Conservation (phyloP, 2,797 vertebrate species). For the Lophius americanus region DNA sequence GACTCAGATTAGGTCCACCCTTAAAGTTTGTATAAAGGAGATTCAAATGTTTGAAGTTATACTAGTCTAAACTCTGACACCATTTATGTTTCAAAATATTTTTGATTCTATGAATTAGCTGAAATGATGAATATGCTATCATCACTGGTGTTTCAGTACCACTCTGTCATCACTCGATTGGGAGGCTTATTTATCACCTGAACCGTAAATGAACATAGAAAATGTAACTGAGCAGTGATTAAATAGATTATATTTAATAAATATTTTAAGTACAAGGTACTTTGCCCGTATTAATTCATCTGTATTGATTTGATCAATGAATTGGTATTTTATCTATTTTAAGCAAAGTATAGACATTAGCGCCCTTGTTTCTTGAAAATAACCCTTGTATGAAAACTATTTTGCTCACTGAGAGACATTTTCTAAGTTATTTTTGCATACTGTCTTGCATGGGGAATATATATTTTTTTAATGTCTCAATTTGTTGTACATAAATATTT, state of each 20-base stretch:
- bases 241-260: slow-evolving; percentile 57
- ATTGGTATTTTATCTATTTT: slow-evolving; percentile 70
- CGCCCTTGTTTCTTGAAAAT: slow-evolving; percentile 66
- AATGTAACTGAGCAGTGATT: slow-evolving; percentile 38
- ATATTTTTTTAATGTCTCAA: slow-evolving; percentile 77
- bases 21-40: slow-evolving; percentile 12
- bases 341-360: slow-evolving; percentile 52
- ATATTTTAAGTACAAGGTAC: slow-evolving; percentile 71
- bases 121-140: slow-evolving; percentile 28
- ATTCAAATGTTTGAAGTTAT: slow-evolving; percentile 35
- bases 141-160: slow-evolving; percentile 46
- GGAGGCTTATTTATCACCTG: slow-evolving; percentile 46
- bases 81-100: slow-evolving; percentile 52
- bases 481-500: slow-evolving; percentile 75
- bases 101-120: slow-evolving; percentile 72
- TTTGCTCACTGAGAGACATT: slow-evolving; percentile 79
- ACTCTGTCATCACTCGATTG: slow-evolving; percentile 41
- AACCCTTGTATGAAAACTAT: slow-evolving; percentile 75
- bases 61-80: slow-evolving; percentile 38
- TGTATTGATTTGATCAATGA: slow-evolving; percentile 47
- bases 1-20: neutral
- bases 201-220: slow-evolving; percentile 44
- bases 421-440: slow-evolving; percentile 82
- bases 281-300: slow-evolving; percentile 51
- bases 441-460: slow-evolving; percentile 71